phyloP scores from a whole-genome alignment of 2,888 invertebrate genomes.

The Phymatocera aterrima region DNA sequence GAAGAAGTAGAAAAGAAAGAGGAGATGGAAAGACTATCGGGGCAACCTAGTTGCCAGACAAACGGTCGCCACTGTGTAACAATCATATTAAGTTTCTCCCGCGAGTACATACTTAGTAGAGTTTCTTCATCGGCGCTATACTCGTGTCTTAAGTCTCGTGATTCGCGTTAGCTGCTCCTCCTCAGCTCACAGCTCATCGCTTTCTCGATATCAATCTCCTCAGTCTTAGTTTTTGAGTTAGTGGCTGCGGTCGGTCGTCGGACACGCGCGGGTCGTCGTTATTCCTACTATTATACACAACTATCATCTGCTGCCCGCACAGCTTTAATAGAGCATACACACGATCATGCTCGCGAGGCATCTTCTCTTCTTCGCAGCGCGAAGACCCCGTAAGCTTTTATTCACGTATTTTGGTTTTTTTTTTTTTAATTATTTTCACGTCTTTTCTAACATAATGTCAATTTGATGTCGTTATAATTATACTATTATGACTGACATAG shows the following conservation, averaged over 20 bases:
- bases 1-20: slow-evolving; percentile 18
- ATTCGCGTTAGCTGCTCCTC: no score
- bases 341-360: slow-evolving; percentile 70
- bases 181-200: no score
- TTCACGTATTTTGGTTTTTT: neutral
- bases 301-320: no score
- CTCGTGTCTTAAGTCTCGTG: no score
- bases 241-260: slow-evolving; percentile 39
- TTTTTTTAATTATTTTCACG: neutral
- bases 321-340: no score
- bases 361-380: slow-evolving; percentile 71
- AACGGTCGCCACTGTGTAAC: slow-evolving; percentile 64
- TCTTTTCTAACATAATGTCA: neutral
- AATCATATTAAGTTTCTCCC: slow-evolving; percentile 49
- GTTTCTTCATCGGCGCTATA: no score
- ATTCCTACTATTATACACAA: slow-evolving; percentile 1
- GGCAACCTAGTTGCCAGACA: slow-evolving; percentile 66
- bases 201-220: no score
- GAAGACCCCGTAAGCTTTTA: slow-evolving; percentile 70
- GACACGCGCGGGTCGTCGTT: slow-evolving; percentile 45
- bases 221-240: no score
- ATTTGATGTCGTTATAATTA: no score
- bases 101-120: no score
- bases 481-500: no score
- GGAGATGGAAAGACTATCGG: slow-evolving; percentile 47